phyloP scores from a whole-genome alignment of 2,888 invertebrate genomes.

The Drosophila paucipuncta region DNA sequence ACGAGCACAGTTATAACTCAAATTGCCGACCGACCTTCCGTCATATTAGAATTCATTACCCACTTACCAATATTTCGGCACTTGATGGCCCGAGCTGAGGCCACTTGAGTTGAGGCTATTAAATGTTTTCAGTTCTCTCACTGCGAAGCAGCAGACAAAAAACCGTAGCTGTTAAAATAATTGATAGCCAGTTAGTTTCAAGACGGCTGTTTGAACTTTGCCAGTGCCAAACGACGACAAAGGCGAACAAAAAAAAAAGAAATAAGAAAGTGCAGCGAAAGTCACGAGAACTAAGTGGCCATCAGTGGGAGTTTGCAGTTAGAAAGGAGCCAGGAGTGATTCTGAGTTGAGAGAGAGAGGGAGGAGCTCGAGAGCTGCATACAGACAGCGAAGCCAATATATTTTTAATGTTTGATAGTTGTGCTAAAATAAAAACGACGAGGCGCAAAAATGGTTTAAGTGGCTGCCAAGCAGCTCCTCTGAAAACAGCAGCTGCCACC shows the following conservation, averaged over 20 bases:
- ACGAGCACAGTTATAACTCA: slow-evolving; percentile 29
- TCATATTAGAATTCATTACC: slow-evolving; percentile 74
- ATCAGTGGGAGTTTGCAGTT: slow-evolving; percentile 44
- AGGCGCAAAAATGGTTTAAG: slow-evolving; percentile 71
- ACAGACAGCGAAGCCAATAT: slow-evolving; percentile 66
- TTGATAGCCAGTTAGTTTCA: slow-evolving; percentile 76
- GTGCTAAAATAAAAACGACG: slow-evolving; percentile 73
- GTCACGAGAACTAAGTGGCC: slow-evolving; percentile 76
- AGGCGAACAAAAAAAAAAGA: slow-evolving; percentile 35
- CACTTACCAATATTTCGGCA: slow-evolving; percentile 55
- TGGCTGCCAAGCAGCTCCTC: slow-evolving; percentile 62
- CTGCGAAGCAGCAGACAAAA: slow-evolving; percentile 31
- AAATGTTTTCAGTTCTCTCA: slow-evolving; percentile 46
- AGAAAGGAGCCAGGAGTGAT: slow-evolving; percentile 6
- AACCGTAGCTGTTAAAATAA: slow-evolving; percentile 77
- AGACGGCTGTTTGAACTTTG: slow-evolving; percentile 76
- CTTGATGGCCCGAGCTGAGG: slow-evolving; percentile 48
- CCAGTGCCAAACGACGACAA: slow-evolving; percentile 33
- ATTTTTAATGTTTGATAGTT: slow-evolving; percentile 81
- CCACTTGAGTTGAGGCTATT: slow-evolving; percentile 50
- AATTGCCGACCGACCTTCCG: slow-evolving; percentile 36
- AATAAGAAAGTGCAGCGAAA: slow-evolving; percentile 67
- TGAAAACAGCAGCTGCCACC: slow-evolving; percentile 28
- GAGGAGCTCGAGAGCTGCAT: neutral
- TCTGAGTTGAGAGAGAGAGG: neutral